Conservation (phyloP, 35 echinoderm and acorn worm genomes). For the Lytechinus variegatus region DNA sequence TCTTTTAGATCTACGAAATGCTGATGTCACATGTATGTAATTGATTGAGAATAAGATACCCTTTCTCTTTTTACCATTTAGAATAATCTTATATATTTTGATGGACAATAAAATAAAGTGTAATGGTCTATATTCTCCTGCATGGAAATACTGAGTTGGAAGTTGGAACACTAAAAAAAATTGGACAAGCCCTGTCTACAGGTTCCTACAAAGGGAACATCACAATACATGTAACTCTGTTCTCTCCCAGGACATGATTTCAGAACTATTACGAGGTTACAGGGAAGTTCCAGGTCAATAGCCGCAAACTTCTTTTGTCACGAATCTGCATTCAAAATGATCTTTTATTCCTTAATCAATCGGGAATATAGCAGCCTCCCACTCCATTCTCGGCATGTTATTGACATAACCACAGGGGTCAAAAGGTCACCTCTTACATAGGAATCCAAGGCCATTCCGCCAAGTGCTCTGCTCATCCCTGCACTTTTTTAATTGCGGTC, state of each 20-base stretch:
- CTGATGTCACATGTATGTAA: no score
- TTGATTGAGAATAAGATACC: no score
- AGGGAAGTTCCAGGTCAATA: not conserved
- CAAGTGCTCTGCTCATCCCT: not conserved
- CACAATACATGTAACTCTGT: not conserved
- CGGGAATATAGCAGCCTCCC: not conserved
- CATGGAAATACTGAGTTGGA: no score
- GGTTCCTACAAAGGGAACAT: not conserved
- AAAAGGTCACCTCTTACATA: not conserved
- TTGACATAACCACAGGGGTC: slow-evolving; percentile 17
- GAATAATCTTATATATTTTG: no score
- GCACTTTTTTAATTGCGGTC: slow-evolving; percentile 1
- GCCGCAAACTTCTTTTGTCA: not conserved
- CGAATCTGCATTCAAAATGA: not conserved
- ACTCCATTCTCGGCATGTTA: not conserved
- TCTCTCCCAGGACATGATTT: not conserved
- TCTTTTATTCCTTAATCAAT: not conserved
- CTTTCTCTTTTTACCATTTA: no score
- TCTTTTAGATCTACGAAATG: no score
- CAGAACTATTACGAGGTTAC: not conserved
- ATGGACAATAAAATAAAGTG: no score
- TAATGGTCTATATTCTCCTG: no score
- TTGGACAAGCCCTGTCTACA: not conserved
- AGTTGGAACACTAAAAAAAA: not conserved
- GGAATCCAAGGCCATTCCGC: not conserved